Percentiles rank a stretch among this genome's conserved stretches.
Evolutionary conservation across 1,140 invertebrate genomes (phyloP).

Genomic region (Contarinia nasturtii): DNA sequence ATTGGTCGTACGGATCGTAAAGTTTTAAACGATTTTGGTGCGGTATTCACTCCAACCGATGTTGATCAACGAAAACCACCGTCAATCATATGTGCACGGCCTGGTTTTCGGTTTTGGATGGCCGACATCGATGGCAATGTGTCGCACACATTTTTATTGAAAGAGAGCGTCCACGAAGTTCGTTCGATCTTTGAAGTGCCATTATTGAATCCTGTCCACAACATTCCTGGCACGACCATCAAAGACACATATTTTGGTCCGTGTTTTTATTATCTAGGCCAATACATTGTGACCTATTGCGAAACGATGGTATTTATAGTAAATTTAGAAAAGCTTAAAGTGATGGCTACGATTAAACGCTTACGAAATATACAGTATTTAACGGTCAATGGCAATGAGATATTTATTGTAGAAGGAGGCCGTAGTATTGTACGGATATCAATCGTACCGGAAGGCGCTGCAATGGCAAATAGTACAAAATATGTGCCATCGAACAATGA

Average conservation of each 20-base stretch:
- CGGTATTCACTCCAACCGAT: constrained; percentile 4
- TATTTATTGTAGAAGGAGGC: constrained; percentile 50
- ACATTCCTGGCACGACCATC: constrained; percentile 24
- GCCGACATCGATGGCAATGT: constrained; percentile 55
- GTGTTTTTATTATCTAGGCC: constrained; percentile 43
- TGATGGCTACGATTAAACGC: constrained; percentile 28
- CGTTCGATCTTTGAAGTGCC: constrained; percentile 31
- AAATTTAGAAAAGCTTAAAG: constrained; percentile 38
- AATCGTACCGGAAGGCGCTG: constrained; percentile 17
- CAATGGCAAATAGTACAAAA: neutral
- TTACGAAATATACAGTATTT: constrained; percentile 22
- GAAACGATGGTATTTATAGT: constrained; percentile 50
- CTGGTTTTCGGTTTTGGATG: constrained; percentile 64
- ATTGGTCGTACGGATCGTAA: constrained; percentile 74
- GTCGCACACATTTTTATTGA: constrained; percentile 68
- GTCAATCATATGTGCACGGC: constrained; percentile 36
- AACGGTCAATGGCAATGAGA: constrained; percentile 30
- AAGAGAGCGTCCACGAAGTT: constrained; percentile 42
- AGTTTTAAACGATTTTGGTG: constrained; percentile 27
- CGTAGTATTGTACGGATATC: constrained; percentile 39
- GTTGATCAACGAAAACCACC: constrained; percentile 8
- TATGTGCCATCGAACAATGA: neutral
- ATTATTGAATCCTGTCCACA: constrained; percentile 41
- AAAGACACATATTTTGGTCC: constrained; percentile 39
- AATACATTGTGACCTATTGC: constrained; percentile 54